Base-by-base conservation (phyloP, 2,113 vertebrate species). In the Ctenomys sociabilis region DNA sequence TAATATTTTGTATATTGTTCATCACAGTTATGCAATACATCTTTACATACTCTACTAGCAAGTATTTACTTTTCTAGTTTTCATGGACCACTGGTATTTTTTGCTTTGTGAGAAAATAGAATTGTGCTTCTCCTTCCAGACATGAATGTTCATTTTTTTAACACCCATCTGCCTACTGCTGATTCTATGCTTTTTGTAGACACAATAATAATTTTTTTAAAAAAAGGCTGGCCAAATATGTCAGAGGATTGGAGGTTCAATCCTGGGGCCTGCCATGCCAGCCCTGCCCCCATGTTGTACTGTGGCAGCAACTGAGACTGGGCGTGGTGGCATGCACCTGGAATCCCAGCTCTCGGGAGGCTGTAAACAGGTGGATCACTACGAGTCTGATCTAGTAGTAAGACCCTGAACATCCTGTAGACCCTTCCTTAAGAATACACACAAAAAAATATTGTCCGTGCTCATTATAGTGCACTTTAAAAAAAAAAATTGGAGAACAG, bases 51-150 rank as follows among this genome's bases (percentile, higher is more conserved):
- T 75, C 4, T 13, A 35, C 43, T 80, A 84, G 35, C 8, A 91
- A 19, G 26, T 22, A 59, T 66, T 40, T 89, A 59, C 14, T 90
- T 86, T 57, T 70, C 22, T 78, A 87, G 35, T 52, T 68, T 35
- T 35, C 45, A 45, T 4, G n/a, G 43, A 61, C 57, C 21, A 37
- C 32, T 49, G 24, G 28, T 45, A 3, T 73, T 88, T 89, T 92
- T 92, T 73, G 45, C 37, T 89, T 73, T 92, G 32, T 82, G 81
- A 28, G 72, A 73, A 92, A 59, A 95, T n/a, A n/a, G 35, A 75
- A 35, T 37, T 68, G 22, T 90, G 86, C 4, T 16, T 5, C n/a
- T 70, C 87, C 12, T 16, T 95, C 35, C 40, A 14, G 45, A 77
- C 4, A 45, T 77, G 73, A 77, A 43, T 54, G n/a, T 82, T 82